These are phyloP conservation scores for Alosa alosa DNA, from an alignment of 2,113 vertebrate genomes.

Conservation along the genomic window DNA sequence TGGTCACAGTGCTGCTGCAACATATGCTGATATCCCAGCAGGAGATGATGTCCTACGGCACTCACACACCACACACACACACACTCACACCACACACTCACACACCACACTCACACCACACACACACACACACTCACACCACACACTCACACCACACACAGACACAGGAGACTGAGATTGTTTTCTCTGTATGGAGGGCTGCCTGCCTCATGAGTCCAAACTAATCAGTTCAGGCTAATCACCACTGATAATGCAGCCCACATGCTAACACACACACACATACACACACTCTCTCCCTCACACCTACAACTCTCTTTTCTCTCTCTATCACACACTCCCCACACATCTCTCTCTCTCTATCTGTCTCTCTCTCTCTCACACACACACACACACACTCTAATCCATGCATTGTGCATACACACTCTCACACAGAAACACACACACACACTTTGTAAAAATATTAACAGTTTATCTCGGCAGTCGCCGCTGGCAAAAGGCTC, in stretches of 20 bases:
- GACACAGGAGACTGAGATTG: background rate
- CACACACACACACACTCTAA: background rate
- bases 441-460: background rate
- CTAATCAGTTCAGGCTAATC: conserved; percentile 1
- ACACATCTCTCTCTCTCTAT: background rate
- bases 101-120: background rate
- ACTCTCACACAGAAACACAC: background rate
- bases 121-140: background rate
- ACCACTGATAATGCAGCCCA: conserved; percentile 4
- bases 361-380: background rate
- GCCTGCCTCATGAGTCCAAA: background rate
- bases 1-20: background rate
- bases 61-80: background rate
- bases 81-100: background rate
- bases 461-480: background rate
- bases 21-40: background rate
- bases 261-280: background rate
- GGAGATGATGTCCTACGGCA: background rate
- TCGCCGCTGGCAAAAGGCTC: background rate
- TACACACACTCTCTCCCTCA: background rate
- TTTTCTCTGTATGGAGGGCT: background rate
- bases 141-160: no score
- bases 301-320: background rate
- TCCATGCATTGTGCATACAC: background rate
- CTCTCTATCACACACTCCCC: background rate